Percentiles rank a stretch among this genome's conserved stretches.
Conservation (phyloP, 2,888 invertebrate genomes). For the Oxyteleia sp. region DNA sequence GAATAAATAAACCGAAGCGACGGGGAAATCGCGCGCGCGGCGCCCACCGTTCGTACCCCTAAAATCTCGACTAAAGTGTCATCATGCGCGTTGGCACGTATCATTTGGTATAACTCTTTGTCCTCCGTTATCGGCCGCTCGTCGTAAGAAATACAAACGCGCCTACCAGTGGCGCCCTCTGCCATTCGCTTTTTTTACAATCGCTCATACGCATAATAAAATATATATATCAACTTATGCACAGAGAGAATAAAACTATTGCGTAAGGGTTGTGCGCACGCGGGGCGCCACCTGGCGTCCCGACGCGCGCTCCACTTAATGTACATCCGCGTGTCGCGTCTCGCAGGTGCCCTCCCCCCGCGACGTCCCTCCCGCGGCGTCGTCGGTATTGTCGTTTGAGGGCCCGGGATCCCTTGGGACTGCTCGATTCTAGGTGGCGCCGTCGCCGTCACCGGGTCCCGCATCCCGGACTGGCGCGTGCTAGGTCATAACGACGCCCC, state of each 20-base stretch:
- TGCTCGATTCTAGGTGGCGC: too few species aligned
- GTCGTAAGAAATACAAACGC: conserved; percentile 40
- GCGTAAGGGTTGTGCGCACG: too few species aligned
- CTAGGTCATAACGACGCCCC: too few species aligned
- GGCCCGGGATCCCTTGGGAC: not conserved
- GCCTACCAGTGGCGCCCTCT: conserved; percentile 21
- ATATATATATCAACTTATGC: too few species aligned
- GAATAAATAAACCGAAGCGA: conserved; percentile 23
- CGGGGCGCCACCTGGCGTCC: too few species aligned
- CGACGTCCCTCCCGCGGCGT: too few species aligned
- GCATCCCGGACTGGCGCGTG: too few species aligned
- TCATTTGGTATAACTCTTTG: conserved; percentile 64
- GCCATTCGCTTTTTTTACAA: not conserved
- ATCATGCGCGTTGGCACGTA: conserved; percentile 70
- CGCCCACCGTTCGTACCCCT: conserved; percentile 17
- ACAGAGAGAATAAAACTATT: too few species aligned
- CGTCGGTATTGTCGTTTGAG: not conserved
- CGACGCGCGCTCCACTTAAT: too few species aligned
- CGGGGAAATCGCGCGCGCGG: not conserved
- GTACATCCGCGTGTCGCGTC: not conserved
- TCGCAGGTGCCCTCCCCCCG: conserved; percentile 1
- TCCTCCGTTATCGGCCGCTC: conserved; percentile 25
- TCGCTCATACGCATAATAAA: too few species aligned
- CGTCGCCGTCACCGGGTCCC: too few species aligned
- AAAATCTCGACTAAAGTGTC: conserved; percentile 66